phyloP scores from a whole-genome alignment of 2,888 invertebrate genomes.

The Callimorpha dominula region DNA sequence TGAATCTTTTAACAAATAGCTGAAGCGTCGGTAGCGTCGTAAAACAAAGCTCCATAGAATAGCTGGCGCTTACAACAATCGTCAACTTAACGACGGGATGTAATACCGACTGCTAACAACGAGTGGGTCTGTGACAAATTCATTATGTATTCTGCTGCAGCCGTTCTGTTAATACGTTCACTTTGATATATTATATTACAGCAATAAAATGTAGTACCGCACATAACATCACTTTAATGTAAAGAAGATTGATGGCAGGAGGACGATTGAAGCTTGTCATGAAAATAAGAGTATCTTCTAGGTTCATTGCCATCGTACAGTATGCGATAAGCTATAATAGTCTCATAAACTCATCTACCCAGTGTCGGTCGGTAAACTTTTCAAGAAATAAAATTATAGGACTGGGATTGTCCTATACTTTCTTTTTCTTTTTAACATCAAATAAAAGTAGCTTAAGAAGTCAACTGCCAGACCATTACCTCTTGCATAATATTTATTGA shows the following conservation, averaged over 20 bases:
- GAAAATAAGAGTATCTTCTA: too few species aligned
- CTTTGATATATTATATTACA: slow-evolving; percentile 9
- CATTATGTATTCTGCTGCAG: slow-evolving; percentile 54
- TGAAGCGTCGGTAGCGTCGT: slow-evolving; percentile 59
- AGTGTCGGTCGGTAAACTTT: too few species aligned
- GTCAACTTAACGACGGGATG: slow-evolving; percentile 74
- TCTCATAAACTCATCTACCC: too few species aligned
- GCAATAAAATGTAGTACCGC: slow-evolving; percentile 4
- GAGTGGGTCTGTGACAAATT: slow-evolving; percentile 44
- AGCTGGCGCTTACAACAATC: slow-evolving; percentile 67
- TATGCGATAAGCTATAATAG: too few species aligned
- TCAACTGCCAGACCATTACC: too few species aligned
- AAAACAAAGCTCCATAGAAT: slow-evolving; percentile 73
- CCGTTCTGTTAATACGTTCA: slow-evolving; percentile 17
- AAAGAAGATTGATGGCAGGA: background rate
- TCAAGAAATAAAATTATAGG: too few species aligned
- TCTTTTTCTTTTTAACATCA: too few species aligned
- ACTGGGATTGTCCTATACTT: too few species aligned
- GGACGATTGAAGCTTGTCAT: background rate
- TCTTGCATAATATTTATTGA: too few species aligned
- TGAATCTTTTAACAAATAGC: slow-evolving; percentile 76
- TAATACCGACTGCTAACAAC: slow-evolving; percentile 52
- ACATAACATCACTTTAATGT: background rate
- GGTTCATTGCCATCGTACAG: too few species aligned
- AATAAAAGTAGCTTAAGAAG: too few species aligned